Conservation (phyloP, 1,140 invertebrate species). For the Drosophila rufa region DNA sequence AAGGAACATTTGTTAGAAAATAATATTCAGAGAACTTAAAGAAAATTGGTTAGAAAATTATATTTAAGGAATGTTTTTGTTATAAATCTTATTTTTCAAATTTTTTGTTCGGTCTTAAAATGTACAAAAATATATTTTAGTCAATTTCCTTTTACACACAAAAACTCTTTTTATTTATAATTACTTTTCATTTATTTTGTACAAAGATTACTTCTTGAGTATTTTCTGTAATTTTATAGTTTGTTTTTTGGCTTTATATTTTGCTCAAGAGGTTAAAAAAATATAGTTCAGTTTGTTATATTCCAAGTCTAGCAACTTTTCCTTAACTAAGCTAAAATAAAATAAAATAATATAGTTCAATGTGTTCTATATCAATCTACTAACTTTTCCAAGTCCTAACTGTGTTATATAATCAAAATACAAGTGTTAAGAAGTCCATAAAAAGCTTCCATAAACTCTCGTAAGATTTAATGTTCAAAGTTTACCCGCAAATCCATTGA, state of each 20-base stretch:
- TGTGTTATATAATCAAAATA: background rate
- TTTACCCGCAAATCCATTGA: background rate
- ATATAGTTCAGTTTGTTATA: too few species aligned
- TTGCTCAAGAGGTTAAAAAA: too few species aligned
- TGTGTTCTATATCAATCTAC: background rate
- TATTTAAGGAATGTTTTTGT: background rate
- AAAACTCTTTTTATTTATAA: background rate
- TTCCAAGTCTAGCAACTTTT: too few species aligned
- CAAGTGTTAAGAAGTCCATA: background rate
- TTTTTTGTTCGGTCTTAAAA: too few species aligned
- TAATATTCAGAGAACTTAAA: background rate
- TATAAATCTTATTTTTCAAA: background rate
- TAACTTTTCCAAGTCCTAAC: background rate
- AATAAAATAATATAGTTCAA: too few species aligned
- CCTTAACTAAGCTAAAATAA: too few species aligned
- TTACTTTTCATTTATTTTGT: too few species aligned
- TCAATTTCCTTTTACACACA: fast-evolving
- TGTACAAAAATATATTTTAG: too few species aligned
- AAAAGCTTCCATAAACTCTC: background rate
- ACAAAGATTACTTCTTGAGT: fast-evolving
- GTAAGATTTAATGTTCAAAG: conserved; percentile 1
- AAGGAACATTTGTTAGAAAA: background rate
- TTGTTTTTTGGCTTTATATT: background rate
- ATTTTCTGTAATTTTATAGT: background rate
- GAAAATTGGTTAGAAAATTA: background rate